Conservation (phyloP, 2,888 invertebrate genomes). For the Julus scandinavius region DNA sequence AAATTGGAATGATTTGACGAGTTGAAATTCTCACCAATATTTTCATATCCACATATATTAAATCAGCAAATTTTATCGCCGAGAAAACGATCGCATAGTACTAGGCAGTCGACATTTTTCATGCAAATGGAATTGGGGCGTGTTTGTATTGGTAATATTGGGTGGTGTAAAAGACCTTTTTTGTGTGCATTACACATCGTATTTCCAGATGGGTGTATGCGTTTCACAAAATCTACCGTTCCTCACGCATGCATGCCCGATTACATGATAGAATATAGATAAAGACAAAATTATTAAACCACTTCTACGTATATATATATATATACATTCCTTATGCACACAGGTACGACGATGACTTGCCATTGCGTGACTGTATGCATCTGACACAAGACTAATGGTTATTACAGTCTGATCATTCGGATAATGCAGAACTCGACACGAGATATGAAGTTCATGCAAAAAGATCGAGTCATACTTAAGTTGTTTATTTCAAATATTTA, state of each 20-base stretch:
- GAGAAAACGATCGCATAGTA: too few relatives aligned
- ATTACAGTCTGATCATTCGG: conserved; percentile 2
- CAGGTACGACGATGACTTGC: neutral
- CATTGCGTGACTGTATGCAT: neutral
- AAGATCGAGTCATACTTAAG: neutral
- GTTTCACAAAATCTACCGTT: neutral
- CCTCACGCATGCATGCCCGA: neutral
- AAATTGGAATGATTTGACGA: too few relatives aligned
- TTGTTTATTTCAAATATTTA: neutral
- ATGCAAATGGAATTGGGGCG: neutral
- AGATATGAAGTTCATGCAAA: neutral
- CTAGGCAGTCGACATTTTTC: too few relatives aligned
- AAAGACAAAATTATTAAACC: neutral
- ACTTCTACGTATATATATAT: neutral
- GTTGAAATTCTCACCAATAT: too few relatives aligned
- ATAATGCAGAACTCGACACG: neutral
- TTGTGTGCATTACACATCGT: neutral
- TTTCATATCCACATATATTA: too few relatives aligned
- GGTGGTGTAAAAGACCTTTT: conserved; percentile 13
- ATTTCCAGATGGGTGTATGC: neutral
- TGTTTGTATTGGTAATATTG: neutral
- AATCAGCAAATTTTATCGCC: too few relatives aligned
- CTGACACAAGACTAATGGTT: neutral
- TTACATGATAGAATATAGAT: neutral
- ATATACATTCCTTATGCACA: neutral